These are phyloP conservation scores for Myotis findleyi DNA, from an alignment of 2,797 vertebrate genomes.

Conservation along the genomic window DNA sequence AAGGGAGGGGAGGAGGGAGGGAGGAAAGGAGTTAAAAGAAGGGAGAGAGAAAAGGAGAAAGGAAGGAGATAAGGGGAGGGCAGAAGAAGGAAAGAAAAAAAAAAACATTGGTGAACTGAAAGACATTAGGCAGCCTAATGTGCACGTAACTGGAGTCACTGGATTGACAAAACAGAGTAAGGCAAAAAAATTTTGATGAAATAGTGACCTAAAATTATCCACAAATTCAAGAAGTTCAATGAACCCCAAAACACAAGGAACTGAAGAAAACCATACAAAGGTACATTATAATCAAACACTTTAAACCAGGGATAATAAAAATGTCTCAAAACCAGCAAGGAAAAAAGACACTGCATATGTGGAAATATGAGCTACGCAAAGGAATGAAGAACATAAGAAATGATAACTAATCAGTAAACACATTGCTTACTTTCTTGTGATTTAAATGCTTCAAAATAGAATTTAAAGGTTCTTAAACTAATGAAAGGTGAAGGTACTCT, in stretches of 20 bases:
- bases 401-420: no score
- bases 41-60: not conserved
- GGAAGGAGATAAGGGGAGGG: not conserved
- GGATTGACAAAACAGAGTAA: not conserved
- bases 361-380: not conserved
- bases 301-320: not conserved
- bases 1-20: not conserved
- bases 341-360: not conserved
- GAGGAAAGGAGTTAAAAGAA: not conserved
- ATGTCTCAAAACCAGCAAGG: not conserved
- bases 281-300: not conserved
- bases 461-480: not conserved
- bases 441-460: not conserved
- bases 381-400: no score
- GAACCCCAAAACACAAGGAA: not conserved
- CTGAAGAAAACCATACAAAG: not conserved
- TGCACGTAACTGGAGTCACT: not conserved
- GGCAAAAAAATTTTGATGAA: not conserved
- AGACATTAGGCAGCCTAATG: not conserved
- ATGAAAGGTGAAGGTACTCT: not conserved
- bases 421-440: not conserved
- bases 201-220: not conserved
- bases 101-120: not conserved
- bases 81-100: not conserved
- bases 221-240: not conserved